A percentile compares a stretch with the other conserved stretches of the same genome.
phyloP scores from a whole-genome alignment of 2,888 invertebrate genomes.

The Acleris laterana region DNA sequence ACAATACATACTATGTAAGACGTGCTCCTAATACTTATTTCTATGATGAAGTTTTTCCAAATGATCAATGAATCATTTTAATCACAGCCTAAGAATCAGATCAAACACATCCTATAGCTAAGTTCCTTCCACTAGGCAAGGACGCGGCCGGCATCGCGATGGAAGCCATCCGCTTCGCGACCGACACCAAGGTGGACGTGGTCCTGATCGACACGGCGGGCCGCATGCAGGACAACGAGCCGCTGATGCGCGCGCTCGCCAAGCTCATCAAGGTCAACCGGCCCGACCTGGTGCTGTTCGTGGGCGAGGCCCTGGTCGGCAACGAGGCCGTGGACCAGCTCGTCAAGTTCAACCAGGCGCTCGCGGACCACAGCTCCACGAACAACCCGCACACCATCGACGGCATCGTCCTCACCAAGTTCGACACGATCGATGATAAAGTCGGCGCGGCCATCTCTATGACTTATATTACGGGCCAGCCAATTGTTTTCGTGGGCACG shows the following conservation, averaged over 20 bases:
- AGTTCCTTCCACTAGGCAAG: constrained; percentile 88
- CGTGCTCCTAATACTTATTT: too few relatives aligned
- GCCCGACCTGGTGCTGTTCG: constrained; percentile 99
- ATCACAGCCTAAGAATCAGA: too few relatives aligned
- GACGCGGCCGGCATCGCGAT: constrained; percentile 99
- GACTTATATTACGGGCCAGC: constrained; percentile 99
- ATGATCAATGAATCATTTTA: too few relatives aligned
- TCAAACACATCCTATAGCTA: too few relatives aligned
- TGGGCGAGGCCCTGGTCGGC: constrained; percentile 99
- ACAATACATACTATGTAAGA: too few relatives aligned
- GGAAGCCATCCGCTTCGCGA: constrained; percentile 96
- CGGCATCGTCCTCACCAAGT: constrained; percentile 99
- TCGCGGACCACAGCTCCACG: constrained; percentile 94
- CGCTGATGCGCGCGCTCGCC: constrained; percentile 98
- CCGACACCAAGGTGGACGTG: constrained; percentile 92
- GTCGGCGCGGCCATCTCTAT: constrained; percentile 99
- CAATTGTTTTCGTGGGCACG: constrained; percentile 99
- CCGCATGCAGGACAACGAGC: constrained; percentile 99
- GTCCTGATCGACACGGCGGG: constrained; percentile 99
- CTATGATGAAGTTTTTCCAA: too few relatives aligned
- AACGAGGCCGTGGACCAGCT: constrained; percentile 99
- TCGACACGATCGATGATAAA: constrained; percentile 99
- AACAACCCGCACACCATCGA: constrained; percentile 96
- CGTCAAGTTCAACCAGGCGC: constrained; percentile 98
- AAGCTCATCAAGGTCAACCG: constrained; percentile 99